Evolutionary conservation across 1,140 invertebrate species (phyloP).

Genomic region (Bombus breviceps): DNA sequence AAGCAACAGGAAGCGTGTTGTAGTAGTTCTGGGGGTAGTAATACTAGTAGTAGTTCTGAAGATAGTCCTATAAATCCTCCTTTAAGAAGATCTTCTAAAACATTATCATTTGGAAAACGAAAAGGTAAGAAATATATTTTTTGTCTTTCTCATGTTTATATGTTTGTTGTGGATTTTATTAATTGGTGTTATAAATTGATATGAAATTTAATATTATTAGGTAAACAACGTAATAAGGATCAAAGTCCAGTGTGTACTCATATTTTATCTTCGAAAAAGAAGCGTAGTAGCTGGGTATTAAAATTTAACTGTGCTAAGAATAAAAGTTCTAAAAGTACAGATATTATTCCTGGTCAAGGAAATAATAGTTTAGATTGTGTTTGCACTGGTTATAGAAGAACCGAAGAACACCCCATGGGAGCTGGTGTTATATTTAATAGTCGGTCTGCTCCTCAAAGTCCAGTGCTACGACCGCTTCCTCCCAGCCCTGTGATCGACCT

Average conservation of each 20-base stretch:
- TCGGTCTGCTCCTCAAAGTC: constrained; percentile 76
- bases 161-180: not conserved
- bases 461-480: constrained; percentile 74
- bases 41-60: constrained; percentile 80
- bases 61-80: constrained; percentile 78
- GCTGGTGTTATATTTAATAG: constrained; percentile 83
- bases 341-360: constrained; percentile 79
- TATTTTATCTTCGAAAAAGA: constrained; percentile 82
- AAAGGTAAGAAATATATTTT: constrained; percentile 69
- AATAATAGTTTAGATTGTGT: constrained; percentile 84
- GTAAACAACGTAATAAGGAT: constrained; percentile 80
- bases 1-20: constrained; percentile 72
- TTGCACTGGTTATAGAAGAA: constrained; percentile 85
- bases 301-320: constrained; percentile 85
- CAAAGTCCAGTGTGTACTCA: constrained; percentile 80
- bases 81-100: constrained; percentile 79
- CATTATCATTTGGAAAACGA: constrained; percentile 79
- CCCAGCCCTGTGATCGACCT: constrained; percentile 84
- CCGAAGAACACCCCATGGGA: constrained; percentile 83
- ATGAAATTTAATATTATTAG: constrained; percentile 51
- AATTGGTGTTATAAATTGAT: constrained; percentile 1
- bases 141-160: not conserved
- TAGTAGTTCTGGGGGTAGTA: constrained; percentile 77
- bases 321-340: constrained; percentile 82
- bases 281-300: constrained; percentile 85